Percentiles rank a stretch among this genome's conserved stretches.
phyloP scores from a whole-genome alignment of 2,113 vertebrate species.

The Seriola aureovittata region DNA sequence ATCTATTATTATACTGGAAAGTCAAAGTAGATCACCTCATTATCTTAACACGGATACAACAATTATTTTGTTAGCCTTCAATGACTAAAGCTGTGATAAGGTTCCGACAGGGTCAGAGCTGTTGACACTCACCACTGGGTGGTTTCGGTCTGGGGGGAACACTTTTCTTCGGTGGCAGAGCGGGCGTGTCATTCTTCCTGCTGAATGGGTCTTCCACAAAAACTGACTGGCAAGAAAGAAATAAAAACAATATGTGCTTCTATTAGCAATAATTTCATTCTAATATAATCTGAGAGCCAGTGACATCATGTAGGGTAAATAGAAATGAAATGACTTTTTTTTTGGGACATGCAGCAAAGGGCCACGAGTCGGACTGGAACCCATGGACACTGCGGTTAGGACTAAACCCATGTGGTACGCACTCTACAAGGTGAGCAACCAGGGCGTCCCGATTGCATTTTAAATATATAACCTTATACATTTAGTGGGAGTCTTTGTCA shows the following conservation, averaged over 20 bases:
- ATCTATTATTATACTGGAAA: no score
- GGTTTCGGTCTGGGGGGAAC: conserved; percentile 94
- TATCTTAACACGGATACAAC: not conserved
- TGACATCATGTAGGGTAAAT: not conserved
- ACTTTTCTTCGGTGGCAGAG: conserved; percentile 95
- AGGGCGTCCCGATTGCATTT: no score
- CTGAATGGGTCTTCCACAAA: conserved; percentile 95
- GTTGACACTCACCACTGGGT: conserved; percentile 91
- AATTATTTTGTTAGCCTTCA: not conserved
- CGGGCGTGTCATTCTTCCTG: conserved; percentile 93
- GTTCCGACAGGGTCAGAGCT: not conserved
- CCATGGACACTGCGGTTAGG: no score
- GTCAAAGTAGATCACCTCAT: not conserved
- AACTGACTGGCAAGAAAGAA: conserved; percentile 82
- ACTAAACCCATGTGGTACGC: no score
- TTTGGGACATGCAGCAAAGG: no score
- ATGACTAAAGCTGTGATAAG: not conserved
- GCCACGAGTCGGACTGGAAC: no score
- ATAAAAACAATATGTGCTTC: not conserved
- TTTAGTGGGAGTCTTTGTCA: conserved; percentile 23
- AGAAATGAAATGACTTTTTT: no score
- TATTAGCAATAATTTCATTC: not conserved
- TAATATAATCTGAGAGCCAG: not conserved
- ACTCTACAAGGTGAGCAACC: no score
- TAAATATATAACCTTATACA: no score